phyloP scores from a whole-genome alignment of 2,113 vertebrate species.

The Bos javanicus region DNA sequence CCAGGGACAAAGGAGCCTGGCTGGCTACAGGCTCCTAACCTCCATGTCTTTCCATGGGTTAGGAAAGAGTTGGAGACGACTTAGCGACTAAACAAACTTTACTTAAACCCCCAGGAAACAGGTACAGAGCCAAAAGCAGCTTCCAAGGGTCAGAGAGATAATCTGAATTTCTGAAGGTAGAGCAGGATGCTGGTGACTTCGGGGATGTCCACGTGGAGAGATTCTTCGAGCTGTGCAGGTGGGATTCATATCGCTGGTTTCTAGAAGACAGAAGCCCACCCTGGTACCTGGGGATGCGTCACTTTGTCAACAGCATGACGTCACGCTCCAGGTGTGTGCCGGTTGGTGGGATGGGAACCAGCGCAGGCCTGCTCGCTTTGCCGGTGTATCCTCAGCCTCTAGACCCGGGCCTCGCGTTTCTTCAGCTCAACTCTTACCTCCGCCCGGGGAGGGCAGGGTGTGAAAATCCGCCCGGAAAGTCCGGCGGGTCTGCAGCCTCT shows the following conservation, averaged over 20 bases:
- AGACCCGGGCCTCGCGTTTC: neutral
- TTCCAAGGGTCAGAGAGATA: neutral
- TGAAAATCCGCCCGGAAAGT: neutral
- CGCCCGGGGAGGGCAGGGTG: neutral
- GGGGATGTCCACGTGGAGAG: rapidly evolving
- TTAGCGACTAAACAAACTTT: neutral
- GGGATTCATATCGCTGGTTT: rapidly evolving
- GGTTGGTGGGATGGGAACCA: neutral
- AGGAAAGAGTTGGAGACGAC: neutral
- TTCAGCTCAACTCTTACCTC: neutral
- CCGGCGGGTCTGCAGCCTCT: neutral
- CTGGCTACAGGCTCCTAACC: neutral
- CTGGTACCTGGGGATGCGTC: rapidly evolving
- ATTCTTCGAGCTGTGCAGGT: neutral
- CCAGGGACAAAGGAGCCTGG: neutral
- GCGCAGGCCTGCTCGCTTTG: neutral
- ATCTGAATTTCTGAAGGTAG: rapidly evolving
- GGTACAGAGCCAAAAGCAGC: neutral
- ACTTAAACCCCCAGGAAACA: neutral
- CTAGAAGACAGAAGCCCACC: no score
- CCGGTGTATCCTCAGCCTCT: neutral
- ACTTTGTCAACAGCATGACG: rapidly evolving
- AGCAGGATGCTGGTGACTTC: rapidly evolving
- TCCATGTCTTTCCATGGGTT: neutral
- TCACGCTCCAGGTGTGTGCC: neutral